Evolutionary conservation across 92 coral and sea anemone species (phyloP), one percentile per base, ranked within the genome.

Genomic region (Parazoanthus swiftii): DNA sequence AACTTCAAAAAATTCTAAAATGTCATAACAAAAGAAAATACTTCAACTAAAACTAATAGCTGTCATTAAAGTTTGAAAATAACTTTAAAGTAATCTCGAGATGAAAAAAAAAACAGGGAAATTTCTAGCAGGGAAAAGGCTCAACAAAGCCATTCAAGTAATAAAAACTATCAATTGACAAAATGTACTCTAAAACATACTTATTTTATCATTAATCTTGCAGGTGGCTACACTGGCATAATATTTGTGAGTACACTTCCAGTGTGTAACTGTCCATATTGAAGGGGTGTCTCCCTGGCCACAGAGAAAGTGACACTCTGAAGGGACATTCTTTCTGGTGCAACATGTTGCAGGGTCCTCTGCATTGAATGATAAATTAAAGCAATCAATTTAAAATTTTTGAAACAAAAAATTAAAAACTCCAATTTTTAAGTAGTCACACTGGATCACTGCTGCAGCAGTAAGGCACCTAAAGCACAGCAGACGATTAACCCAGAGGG

Each of bases 281-380:
- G 94, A 83, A 75, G 88, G 91, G 15, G 68, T 77, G 38, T 88
- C 91, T 0, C 98, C 98, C 13, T 86, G 91, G 48, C 96, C 97
- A n/a, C 99, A 97, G 3, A 97, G 95, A 75, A 90, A 97, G 86
- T 97, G 97, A 76, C 99, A 97, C 77, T 97, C 92, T 35, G 93
- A 74, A 20, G 98, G 96, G 73, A 97, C 88, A 46, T 85, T 83
- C 44, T 88, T 79, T 50, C 77, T 91, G 35, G 89, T 48, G 48
- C 99, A 97, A 82, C 99, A 97, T 80, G 91, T 89, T 2, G 86
- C 73, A 21, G 89, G 46, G 29, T 37, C 84, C 80, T 84, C 87
- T 84, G 29, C 70, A 37, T 18, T 21, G 4, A 44, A 79, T 33
- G n/a, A 25, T 77, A 5, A 43, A 43, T 6, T 3, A 6, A 42